Evolutionary conservation across 2,113 vertebrate genomes (phyloP).

Genomic region (Notarius lentiginosus): DNA sequence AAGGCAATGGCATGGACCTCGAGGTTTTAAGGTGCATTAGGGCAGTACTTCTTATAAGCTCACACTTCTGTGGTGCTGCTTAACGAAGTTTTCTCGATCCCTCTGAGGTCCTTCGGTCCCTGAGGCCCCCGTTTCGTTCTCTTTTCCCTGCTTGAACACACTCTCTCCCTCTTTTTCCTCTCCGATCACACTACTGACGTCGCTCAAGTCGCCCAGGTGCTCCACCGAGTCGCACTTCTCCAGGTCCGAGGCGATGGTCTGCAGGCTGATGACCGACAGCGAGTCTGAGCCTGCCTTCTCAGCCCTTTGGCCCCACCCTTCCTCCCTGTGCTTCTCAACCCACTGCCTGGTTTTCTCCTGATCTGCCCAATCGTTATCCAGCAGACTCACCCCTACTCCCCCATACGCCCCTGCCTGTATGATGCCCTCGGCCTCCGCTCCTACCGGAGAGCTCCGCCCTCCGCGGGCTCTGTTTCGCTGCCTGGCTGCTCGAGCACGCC

Average conservation of each 20-base stretch:
- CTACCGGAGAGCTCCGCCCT: conserved; percentile 72
- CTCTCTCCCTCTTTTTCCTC: conserved; percentile 42
- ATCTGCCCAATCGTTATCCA: conserved; percentile 64
- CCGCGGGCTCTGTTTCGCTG: conserved; percentile 51
- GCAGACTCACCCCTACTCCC: not conserved
- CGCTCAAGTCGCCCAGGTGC: conserved; percentile 78
- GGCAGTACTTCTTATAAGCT: conserved; percentile 42
- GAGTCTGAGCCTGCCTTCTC: conserved; percentile 75
- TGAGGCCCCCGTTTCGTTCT: conserved; percentile 30
- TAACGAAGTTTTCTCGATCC: conserved; percentile 48
- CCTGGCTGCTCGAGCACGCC: conserved; percentile 53
- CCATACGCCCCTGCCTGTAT: conserved; percentile 52
- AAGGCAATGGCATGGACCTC: conserved; percentile 4
- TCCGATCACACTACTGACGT: conserved; percentile 63
- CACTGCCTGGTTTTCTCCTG: conserved; percentile 68
- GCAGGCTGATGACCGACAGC: conserved; percentile 80
- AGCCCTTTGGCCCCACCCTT: conserved; percentile 65
- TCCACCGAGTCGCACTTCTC: conserved; percentile 90
- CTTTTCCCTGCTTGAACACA: conserved; percentile 27
- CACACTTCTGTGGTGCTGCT: conserved; percentile 56
- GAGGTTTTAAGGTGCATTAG: not conserved
- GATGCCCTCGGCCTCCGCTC: conserved; percentile 65
- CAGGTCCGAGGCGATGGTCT: conserved; percentile 85
- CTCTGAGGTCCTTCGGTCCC: conserved; percentile 57
- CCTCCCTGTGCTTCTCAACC: conserved; percentile 68